Conservation (phyloP, 2,888 invertebrate species). For the Phortica magna region DNA sequence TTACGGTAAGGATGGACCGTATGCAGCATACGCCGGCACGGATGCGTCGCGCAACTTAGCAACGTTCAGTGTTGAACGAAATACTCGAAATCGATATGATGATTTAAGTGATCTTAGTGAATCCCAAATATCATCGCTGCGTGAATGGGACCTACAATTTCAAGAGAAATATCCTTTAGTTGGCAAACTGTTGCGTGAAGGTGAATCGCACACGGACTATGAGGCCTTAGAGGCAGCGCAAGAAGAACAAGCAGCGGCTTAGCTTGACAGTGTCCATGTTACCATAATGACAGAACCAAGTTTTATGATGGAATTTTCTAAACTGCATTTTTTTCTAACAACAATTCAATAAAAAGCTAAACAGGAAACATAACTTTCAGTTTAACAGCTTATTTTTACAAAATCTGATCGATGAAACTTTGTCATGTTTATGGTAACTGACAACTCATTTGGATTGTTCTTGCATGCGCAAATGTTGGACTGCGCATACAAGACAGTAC, state of each 20-base stretch:
- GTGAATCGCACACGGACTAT: not conserved
- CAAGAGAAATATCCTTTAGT: conserved; percentile 9
- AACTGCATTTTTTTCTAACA: too few species aligned
- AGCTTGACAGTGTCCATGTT: too few species aligned
- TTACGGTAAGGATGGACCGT: conserved; percentile 90
- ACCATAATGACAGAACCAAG: too few species aligned
- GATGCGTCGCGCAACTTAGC: conserved; percentile 33
- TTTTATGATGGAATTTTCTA: too few species aligned
- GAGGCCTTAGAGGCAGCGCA: not conserved
- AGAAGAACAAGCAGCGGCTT: not conserved
- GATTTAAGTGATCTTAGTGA: conserved; percentile 10
- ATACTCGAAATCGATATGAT: not conserved
- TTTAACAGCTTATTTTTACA: too few species aligned
- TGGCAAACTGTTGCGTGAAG: not conserved
- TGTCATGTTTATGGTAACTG: too few species aligned
- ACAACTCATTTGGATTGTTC: too few species aligned
- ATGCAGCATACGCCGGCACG: conserved; percentile 12
- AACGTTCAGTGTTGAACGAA: conserved; percentile 9
- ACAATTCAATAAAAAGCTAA: too few species aligned
- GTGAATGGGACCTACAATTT: conserved; percentile 29
- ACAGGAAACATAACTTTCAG: too few species aligned
- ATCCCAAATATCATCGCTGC: not conserved
- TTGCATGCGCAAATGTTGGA: too few species aligned
- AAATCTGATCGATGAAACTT: too few species aligned
- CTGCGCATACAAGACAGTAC: too few species aligned